A percentile compares a stretch with the other conserved stretches of the same genome.
Conservation (phyloP, 2,888 invertebrate species). For the Notodonta ziczac region DNA sequence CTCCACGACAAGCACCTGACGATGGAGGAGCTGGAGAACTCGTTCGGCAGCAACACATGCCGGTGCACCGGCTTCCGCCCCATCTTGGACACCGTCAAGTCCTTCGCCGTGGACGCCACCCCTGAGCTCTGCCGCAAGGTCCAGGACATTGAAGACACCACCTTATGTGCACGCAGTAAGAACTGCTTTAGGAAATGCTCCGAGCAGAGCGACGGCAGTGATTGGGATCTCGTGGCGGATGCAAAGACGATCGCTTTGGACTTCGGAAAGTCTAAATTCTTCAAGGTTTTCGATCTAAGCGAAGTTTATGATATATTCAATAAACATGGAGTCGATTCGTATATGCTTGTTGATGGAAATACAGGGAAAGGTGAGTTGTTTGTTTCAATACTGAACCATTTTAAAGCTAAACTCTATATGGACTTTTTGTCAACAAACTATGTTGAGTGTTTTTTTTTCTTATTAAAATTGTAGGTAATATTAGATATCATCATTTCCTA, state of each 20-base stretch:
- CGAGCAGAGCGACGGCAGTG: conserved; percentile 48
- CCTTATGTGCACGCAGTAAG: conserved; percentile 47
- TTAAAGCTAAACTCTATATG: too few species aligned
- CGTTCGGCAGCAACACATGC: conserved; percentile 91
- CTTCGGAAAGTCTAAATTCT: conserved; percentile 74
- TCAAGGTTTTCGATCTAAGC: conserved; percentile 72
- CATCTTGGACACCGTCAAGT: conserved; percentile 90
- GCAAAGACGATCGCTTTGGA: conserved; percentile 68
- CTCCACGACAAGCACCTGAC: conserved; percentile 81
- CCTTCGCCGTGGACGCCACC: conserved; percentile 86
- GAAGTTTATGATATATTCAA: conserved; percentile 77
- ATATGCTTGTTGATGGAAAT: conserved; percentile 87
- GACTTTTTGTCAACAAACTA: too few species aligned
- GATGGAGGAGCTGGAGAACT: conserved; percentile 88
- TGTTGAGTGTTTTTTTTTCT: too few species aligned
- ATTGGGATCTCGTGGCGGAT: conserved; percentile 59
- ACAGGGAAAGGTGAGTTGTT: conserved; percentile 87
- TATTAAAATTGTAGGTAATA: too few species aligned
- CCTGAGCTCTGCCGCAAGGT: conserved; percentile 76
- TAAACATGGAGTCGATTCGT: conserved; percentile 70
- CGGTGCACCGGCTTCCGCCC: conserved; percentile 92
- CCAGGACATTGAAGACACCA: conserved; percentile 76
- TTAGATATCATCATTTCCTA: too few species aligned
- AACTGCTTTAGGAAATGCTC: conserved; percentile 62
- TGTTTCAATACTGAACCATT: background rate